Evolutionary conservation across 92 coral and sea anemone species (phyloP), one percentile per base, ranked within the genome.

Genomic region (Palythoa grandis): DNA sequence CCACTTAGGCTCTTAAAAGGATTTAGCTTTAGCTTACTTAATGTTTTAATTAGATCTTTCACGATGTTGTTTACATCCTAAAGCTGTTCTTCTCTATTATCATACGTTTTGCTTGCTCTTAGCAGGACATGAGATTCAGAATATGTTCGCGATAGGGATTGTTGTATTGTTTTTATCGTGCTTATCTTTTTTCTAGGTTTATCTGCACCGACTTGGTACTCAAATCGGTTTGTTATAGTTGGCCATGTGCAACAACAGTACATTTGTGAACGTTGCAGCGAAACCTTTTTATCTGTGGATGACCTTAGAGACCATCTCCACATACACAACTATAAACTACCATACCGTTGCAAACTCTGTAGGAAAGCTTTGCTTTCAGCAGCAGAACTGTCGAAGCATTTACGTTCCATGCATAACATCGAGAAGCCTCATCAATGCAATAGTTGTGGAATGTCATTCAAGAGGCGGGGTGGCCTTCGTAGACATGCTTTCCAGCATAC

Each of bases 271-370:
- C 83, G 56, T 52, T 78, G 83, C 40, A 0, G 3, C 57, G 17
- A 16, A 56, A 20, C 83, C 12, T 78, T 78, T 57, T 2, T 38
- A 52, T 57, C 71, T 2, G 25, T 63, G 37, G 53, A 20, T 2
- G 83, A 78, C 39, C 83, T 78, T 20, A 78, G 38, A 16, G 83
- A 60, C 38, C 83, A 78, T 57, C 71, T 78, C 11, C 83, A 60
- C 83, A 35, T 38, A 3, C 83, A 78, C 71, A 78, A 60, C 72
- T 9, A 39, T 3, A 78, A 58, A 60, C 29, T 78, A 25, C 83
- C 83, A 14, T 78, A 57, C 54, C 83, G 83, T 20, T 78, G 83
- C 37, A 78, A 43, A 39, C 40, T 60, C 12, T 78, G 83, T 38
- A 78, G 58, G 29, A 40, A 15, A 39, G 35, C 83, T 9, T 58